These are phyloP conservation scores for Synanthedon myopaeformis DNA, from an alignment of 2,888 invertebrate species.

Conservation along the genomic window DNA sequence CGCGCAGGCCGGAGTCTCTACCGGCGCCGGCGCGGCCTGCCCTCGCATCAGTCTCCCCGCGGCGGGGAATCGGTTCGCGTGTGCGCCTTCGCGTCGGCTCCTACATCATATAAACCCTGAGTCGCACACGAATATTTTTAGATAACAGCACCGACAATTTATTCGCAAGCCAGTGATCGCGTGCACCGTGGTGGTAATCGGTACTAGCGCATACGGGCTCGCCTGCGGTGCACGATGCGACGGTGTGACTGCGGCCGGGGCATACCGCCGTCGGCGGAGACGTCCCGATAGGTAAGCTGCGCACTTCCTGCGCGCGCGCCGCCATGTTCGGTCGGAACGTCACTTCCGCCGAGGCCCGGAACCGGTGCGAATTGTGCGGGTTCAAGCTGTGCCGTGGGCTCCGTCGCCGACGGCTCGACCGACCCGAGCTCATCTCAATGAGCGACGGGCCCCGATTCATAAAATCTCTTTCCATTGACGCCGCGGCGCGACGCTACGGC, in stretches of 20 bases:
- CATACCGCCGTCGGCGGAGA: constrained; percentile 42
- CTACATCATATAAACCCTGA: constrained; percentile 36
- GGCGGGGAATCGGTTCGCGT: constrained; percentile 65
- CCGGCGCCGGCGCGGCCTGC: constrained; percentile 64
- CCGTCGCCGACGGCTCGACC: constrained; percentile 29
- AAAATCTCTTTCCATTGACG: constrained; percentile 69
- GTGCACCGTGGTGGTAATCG: constrained; percentile 61
- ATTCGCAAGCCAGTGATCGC: constrained; percentile 65
- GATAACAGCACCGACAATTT: constrained; percentile 67
- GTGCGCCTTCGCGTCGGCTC: constrained; percentile 51
- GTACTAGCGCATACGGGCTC: constrained; percentile 52
- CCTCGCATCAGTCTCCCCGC: constrained; percentile 69
- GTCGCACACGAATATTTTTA: constrained; percentile 66
- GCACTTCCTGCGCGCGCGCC: constrained; percentile 69
- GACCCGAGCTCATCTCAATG: constrained; percentile 48
- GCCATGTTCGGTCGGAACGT: constrained; percentile 68
- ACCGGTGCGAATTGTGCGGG: constrained; percentile 27
- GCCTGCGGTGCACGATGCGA: constrained; percentile 29
- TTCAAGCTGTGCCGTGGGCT: constrained; percentile 39
- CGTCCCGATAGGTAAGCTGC: constrained; percentile 69
- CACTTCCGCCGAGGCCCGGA: constrained; percentile 55
- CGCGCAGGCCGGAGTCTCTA: constrained; percentile 62
- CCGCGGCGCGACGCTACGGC: constrained; percentile 56
- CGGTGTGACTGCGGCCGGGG: constrained; percentile 18
- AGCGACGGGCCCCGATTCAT: constrained; percentile 65